Conservation (phyloP, 2,888 invertebrate species). For the Timandra comae region DNA sequence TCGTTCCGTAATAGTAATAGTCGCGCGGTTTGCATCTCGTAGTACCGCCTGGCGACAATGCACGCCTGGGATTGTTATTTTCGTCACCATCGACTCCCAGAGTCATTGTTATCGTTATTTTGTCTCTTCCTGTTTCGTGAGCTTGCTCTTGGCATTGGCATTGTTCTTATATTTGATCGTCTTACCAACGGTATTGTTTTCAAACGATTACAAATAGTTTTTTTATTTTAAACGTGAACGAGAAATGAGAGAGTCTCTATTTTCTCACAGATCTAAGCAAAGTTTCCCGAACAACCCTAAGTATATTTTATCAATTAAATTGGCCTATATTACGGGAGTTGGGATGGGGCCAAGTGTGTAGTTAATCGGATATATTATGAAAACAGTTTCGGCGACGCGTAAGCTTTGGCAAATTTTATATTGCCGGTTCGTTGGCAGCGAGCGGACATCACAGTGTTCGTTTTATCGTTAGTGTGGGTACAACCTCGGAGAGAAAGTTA, state of each 20-base stretch:
- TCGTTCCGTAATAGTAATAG: slow-evolving; percentile 25
- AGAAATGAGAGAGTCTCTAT: neutral
- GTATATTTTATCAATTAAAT: slow-evolving; percentile 44
- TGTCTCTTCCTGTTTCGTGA: slow-evolving; percentile 58
- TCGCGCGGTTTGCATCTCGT: slow-evolving; percentile 11
- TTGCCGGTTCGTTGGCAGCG: slow-evolving; percentile 39
- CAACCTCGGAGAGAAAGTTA: slow-evolving; percentile 31
- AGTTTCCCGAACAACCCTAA: slow-evolving; percentile 10
- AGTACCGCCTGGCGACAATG: slow-evolving; percentile 33
- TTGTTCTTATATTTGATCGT: slow-evolving; percentile 27
- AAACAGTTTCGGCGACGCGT: slow-evolving; percentile 48
- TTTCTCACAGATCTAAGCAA: slow-evolving; percentile 1
- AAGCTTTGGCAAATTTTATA: slow-evolving; percentile 55
- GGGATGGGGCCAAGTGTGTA: slow-evolving; percentile 55
- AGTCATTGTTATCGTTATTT: slow-evolving; percentile 53
- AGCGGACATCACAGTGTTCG: slow-evolving; percentile 32
- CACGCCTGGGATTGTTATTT: slow-evolving; percentile 66
- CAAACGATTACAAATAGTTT: too few relatives aligned
- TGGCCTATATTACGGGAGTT: slow-evolving; percentile 40
- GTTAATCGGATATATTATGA: slow-evolving; percentile 57
- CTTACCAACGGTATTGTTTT: slow-evolving; percentile 5
- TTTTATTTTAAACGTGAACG: neutral
- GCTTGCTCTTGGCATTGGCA: slow-evolving; percentile 63
- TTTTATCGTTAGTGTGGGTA: slow-evolving; percentile 35
- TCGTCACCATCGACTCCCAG: slow-evolving; percentile 47